Conservation (phyloP, 2,113 vertebrate genomes). For the Scartelaos histophorus region DNA sequence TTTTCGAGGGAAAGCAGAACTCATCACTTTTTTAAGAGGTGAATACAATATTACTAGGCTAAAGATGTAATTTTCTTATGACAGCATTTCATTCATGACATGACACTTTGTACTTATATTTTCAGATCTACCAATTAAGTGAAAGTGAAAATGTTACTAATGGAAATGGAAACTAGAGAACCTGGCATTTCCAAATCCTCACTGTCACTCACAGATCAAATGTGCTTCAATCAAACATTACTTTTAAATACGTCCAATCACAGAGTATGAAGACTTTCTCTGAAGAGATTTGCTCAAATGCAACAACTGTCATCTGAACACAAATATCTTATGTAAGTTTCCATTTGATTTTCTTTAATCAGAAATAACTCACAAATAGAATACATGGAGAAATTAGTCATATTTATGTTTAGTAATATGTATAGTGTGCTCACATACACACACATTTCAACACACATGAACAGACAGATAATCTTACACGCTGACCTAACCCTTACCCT, state of each 20-base stretch:
- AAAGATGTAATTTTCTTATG: background rate
- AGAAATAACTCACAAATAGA: too few relatives aligned
- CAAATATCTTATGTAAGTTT: conserved; percentile 37
- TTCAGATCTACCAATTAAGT: background rate
- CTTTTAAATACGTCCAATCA: background rate
- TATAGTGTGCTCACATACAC: too few relatives aligned
- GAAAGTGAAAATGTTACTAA: background rate
- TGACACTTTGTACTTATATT: background rate
- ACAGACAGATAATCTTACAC: too few relatives aligned
- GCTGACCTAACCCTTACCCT: too few relatives aligned
- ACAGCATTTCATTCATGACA: background rate
- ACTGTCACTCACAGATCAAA: background rate
- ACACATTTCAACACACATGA: too few relatives aligned
- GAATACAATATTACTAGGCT: background rate
- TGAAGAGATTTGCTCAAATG: background rate
- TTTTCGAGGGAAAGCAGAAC: background rate
- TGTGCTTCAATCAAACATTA: background rate
- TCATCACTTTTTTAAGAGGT: background rate
- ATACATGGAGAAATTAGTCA: too few relatives aligned
- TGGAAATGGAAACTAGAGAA: background rate
- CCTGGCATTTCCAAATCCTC: background rate
- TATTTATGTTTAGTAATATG: too few relatives aligned
- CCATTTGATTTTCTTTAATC: too few relatives aligned
- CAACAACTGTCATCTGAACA: background rate
- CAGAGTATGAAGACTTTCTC: background rate